phyloP scores from a whole-genome alignment of 2,113 vertebrate species.

The Aepyceros melampus region DNA sequence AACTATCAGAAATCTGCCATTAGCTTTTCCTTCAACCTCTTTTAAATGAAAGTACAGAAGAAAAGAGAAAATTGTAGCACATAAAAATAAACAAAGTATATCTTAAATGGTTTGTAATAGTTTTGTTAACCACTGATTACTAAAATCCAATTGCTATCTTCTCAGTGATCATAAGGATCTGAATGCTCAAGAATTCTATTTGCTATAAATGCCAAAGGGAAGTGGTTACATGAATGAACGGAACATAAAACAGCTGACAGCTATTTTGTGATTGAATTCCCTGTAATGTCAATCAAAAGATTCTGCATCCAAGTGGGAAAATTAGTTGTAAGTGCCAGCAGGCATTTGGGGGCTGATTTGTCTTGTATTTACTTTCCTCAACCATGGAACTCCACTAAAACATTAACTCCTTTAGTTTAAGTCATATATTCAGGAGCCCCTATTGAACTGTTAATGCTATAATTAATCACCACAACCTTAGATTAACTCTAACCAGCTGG shows the following conservation, averaged over 20 bases:
- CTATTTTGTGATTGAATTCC: constrained; percentile 5
- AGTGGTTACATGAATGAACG: neutral
- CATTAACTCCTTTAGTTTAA: neutral
- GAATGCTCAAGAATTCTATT: neutral
- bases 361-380: neutral
- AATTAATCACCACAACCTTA: neutral
- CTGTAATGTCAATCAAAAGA: constrained; percentile 15
- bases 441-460: neutral
- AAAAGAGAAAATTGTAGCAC: neutral
- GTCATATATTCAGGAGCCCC: neutral
- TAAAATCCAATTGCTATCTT: constrained; percentile 5
- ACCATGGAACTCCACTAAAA: neutral
- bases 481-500: neutral
- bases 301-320: neutral
- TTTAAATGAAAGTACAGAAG: constrained; percentile 35
- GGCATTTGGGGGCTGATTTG: neutral
- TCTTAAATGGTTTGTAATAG: neutral
- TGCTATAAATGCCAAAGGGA: neutral
- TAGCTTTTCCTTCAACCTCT: neutral
- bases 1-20: neutral
- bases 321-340: neutral
- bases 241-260: neutral
- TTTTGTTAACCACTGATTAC: constrained; percentile 8
- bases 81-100: neutral
- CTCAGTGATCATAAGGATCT: neutral